Conservation (phyloP, 1,140 invertebrate genomes). For the Sinonovacula constricta region DNA sequence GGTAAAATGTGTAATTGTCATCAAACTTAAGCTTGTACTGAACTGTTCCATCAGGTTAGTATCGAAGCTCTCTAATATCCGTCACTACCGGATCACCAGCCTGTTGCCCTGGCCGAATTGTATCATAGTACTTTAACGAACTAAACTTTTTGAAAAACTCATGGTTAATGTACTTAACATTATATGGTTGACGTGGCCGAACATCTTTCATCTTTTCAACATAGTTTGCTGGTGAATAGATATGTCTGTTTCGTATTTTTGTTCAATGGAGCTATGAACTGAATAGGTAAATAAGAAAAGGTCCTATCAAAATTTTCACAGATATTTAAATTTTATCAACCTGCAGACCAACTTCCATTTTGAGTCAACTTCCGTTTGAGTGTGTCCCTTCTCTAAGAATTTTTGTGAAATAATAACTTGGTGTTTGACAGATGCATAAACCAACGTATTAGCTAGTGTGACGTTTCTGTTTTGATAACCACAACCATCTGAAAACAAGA, state of each 20-base stretch:
- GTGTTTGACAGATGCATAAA: not conserved
- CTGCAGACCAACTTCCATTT: conserved; percentile 6
- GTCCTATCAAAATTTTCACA: too few species aligned
- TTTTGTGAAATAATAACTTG: conserved; percentile 12
- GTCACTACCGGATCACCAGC: not conserved
- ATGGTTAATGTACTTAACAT: not conserved
- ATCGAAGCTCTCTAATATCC: not conserved
- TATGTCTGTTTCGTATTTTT: not conserved
- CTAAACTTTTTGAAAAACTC: not conserved
- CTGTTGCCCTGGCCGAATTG: not conserved
- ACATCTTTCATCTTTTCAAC: conserved; percentile 1
- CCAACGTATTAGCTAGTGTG: conserved; percentile 16
- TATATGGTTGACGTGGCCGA: not conserved
- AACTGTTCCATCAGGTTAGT: not conserved
- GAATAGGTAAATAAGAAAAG: too few species aligned
- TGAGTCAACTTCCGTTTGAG: not conserved
- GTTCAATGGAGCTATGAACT: conserved; percentile 19
- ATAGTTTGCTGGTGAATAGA: conserved; percentile 25
- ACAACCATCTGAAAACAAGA: conserved; percentile 16
- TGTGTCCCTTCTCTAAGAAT: too few species aligned
- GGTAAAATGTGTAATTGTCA: too few species aligned
- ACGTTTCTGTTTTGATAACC: conserved; percentile 17
- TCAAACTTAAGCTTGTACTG: too few species aligned
- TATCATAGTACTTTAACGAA: not conserved
- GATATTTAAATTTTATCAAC: too few species aligned